Evolutionary conservation across 2,797 vertebrate species (phyloP), one percentile per base, ranked within the genome.

Genomic region (Lithobates sylvaticus): DNA sequence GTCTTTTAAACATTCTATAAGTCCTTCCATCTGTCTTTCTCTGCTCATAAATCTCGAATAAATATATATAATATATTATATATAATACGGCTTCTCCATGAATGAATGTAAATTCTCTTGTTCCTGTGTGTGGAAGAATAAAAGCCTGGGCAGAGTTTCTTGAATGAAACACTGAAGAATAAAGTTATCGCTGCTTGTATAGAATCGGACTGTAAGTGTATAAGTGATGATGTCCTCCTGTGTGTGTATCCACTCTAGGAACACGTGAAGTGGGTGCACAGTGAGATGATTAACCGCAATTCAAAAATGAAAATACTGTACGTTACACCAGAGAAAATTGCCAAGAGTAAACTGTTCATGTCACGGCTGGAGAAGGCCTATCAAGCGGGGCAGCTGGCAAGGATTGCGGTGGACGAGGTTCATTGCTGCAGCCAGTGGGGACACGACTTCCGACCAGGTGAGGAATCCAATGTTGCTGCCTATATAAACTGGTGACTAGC

Each of bases 351-450:
- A 86, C 92, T 99, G 92, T 95, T 99, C 81, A 99, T 99, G 98
- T 98, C 98, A 6, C 97, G 96, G 81, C 92, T 99, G 65, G 98
- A 99, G 90, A 99, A 99, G 89, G 97, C 98, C 29, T 96, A 99
- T 58, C 96, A 97, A 5, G 92, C 95, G 0, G 93, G 93, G 15
- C 90, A 95, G 29, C 93, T 99, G 32, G 92, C 94, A 39, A 96
- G 93, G 0, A 94, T 99, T 0, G 97, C 98, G 0, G 96, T 99
- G 69, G 98, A 99, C 21, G 98, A 99, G 90, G 98, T 99, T 80
- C 98, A 99, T 74, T 99, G 98, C 91, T 99, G 98, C 89, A 99
- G 98, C 89, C 98, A 99, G 44, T 99, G 98, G 98, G 98, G 98
- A 2, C 98, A 99, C 0, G 98, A 99, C 89, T 99, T 99, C 94